phyloP scores from a whole-genome alignment of 2,113 vertebrate species.

The Alligator sinensis region DNA sequence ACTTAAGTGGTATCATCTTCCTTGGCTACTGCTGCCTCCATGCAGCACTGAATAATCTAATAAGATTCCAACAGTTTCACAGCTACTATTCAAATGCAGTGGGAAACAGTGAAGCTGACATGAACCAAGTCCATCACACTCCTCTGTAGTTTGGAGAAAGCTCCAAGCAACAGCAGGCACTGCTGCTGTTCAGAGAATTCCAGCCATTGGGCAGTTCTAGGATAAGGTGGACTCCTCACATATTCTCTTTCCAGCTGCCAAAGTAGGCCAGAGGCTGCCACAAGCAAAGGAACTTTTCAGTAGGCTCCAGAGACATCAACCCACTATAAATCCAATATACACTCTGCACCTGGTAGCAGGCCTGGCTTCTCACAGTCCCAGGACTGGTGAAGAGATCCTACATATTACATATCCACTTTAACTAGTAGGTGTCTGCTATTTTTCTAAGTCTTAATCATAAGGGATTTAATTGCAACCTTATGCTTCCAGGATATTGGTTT shows the following conservation, averaged over 20 bases:
- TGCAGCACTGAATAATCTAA: not conserved
- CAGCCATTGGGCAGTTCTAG: not conserved
- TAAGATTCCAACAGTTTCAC: not conserved
- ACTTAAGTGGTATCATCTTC: not conserved
- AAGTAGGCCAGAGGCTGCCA: not conserved
- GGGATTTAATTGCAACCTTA: not conserved
- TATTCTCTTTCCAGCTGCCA: not conserved
- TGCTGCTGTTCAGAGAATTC: not conserved
- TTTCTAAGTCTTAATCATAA: not conserved
- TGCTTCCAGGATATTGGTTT: not conserved
- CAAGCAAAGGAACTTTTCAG: not conserved
- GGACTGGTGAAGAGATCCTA: not conserved
- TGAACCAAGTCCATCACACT: not conserved
- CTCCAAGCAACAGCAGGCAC: not conserved
- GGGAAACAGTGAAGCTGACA: not conserved
- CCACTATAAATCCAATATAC: not conserved
- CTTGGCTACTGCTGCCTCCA: not conserved
- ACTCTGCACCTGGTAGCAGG: not conserved
- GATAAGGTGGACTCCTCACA: not conserved
- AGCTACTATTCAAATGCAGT: not conserved
- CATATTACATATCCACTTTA: not conserved
- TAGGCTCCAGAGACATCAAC: not conserved
- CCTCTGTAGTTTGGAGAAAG: not conserved
- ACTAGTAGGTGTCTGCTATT: not conserved
- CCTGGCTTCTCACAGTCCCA: not conserved